Conservation (phyloP, 2,797 vertebrate species). For the Chaenodraco wilsoni region DNA sequence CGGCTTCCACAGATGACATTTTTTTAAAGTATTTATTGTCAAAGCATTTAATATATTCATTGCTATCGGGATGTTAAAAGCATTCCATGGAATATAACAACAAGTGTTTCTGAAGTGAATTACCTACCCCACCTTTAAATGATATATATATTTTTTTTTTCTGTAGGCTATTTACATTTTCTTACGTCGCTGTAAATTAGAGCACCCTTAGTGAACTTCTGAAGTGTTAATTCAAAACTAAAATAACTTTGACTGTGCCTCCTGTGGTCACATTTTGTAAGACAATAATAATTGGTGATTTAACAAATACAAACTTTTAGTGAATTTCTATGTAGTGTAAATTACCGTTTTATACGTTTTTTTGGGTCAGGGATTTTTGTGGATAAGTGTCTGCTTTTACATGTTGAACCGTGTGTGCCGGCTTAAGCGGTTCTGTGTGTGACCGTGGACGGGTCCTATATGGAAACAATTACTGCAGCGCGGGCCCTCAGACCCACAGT, state of each 20-base stretch:
- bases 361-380: conserved; percentile 34
- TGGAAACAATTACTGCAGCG: conserved; percentile 96
- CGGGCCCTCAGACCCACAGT: conserved; percentile 87
- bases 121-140: too few relatives aligned
- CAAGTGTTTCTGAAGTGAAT: too few relatives aligned
- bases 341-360: conserved; percentile 18
- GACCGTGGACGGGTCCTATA: conserved; percentile 83
- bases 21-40: too few relatives aligned
- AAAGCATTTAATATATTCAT: too few relatives aligned
- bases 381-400: conserved; percentile 49
- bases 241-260: conserved; percentile 2
- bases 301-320: conserved; percentile 34
- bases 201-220: too few relatives aligned
- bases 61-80: too few relatives aligned
- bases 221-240: too few relatives aligned
- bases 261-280: conserved; percentile 9
- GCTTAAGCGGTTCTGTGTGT: conserved; percentile 34
- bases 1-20: too few relatives aligned
- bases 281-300: conserved; percentile 4
- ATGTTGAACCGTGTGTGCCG: conserved; percentile 26
- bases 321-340: conserved; percentile 23
- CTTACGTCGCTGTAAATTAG: too few relatives aligned
- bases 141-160: too few relatives aligned
- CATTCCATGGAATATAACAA: too few relatives aligned
- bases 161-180: too few relatives aligned